A percentile compares a stretch with the other conserved stretches of the same genome.
These are phyloP conservation scores for Chauna torquata DNA, from an alignment of 2,113 vertebrate species.

Conservation along the genomic window DNA sequence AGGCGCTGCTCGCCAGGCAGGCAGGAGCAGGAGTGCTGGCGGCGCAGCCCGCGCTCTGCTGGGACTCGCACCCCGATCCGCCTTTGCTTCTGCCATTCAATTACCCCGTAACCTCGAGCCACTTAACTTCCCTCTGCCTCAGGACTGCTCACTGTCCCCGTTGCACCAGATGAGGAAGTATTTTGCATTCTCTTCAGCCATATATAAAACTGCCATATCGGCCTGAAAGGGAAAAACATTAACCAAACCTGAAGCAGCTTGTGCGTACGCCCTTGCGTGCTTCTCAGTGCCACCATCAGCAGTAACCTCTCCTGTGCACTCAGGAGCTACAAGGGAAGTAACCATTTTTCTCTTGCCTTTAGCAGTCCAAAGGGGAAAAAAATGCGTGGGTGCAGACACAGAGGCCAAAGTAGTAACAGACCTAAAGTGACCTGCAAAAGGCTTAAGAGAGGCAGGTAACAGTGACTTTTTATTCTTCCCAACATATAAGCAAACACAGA, in stretches of 20 bases:
- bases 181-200: not conserved
- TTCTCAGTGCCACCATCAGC: not conserved
- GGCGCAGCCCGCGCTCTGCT: not conserved
- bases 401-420: not conserved
- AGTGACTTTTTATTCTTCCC: not conserved
- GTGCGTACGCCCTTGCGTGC: not conserved
- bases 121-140: not conserved
- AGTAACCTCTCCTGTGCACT: not conserved
- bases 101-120: fast-evolving
- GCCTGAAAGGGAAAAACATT: not conserved
- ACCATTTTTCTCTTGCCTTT: not conserved
- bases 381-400: not conserved
- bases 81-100: not conserved
- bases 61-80: not conserved
- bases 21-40: not conserved
- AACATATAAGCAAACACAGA: not conserved
- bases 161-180: not conserved
- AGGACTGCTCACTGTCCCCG: not conserved
- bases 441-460: not conserved
- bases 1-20: not conserved
- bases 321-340: fast-evolving
- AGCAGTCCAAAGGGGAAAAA: not conserved
- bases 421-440: not conserved
- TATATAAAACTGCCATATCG: not conserved
- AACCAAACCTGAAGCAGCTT: not conserved